These are phyloP conservation scores for Isaurus tuberculatus DNA, from an alignment of 92 coral and sea anemone species.

Conservation along the genomic window DNA sequence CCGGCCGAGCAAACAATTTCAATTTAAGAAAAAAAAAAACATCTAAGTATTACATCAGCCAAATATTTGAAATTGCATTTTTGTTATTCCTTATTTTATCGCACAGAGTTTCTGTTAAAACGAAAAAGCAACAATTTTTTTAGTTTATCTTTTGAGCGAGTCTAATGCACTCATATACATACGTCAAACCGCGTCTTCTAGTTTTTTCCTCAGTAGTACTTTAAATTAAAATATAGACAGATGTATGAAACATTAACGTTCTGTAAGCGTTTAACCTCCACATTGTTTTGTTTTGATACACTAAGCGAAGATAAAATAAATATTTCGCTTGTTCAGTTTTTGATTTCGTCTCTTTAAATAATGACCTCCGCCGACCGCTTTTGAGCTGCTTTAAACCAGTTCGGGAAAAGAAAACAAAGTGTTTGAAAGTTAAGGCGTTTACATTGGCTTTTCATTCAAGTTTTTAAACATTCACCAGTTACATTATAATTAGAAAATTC, in stretches of 20 bases:
- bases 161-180: background rate
- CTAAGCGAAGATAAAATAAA: slow-evolving; percentile 33
- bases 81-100: too few relatives aligned
- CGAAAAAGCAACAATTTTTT: background rate
- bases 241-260: slow-evolving; percentile 16
- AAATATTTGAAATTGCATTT: too few relatives aligned
- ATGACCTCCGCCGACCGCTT: background rate
- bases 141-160: background rate
- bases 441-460: background rate
- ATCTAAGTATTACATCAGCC: too few relatives aligned
- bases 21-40: too few relatives aligned
- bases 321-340: slow-evolving; percentile 13
- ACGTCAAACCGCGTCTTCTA: background rate
- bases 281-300: slow-evolving; percentile 22
- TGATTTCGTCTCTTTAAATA: background rate
- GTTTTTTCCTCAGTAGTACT: slow-evolving; percentile 25
- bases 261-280: slow-evolving; percentile 9
- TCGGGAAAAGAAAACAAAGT: background rate
- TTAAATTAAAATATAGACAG: slow-evolving; percentile 7
- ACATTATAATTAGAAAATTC: background rate
- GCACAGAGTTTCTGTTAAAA: too few relatives aligned
- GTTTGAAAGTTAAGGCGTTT: background rate
- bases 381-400: background rate
- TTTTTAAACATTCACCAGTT: background rate
- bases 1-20: too few relatives aligned